A percentile compares a stretch with the other conserved stretches of the same genome.
These are phyloP conservation scores for Semotilus atromaculatus DNA, from an alignment of 2,797 vertebrate genomes.

Conservation along the genomic window DNA sequence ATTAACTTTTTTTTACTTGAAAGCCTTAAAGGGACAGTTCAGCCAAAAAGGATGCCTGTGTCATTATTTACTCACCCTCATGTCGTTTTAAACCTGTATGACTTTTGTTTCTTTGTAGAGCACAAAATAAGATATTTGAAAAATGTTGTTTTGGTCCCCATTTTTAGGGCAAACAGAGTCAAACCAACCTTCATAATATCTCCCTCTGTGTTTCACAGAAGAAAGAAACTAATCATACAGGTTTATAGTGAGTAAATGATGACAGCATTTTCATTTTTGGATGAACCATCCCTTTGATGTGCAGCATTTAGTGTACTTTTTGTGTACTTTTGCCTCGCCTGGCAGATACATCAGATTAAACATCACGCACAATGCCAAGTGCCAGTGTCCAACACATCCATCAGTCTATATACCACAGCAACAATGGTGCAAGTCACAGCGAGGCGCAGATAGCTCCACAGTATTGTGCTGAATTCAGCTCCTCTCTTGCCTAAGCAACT, in stretches of 20 bases:
- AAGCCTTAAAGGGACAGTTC: not conserved
- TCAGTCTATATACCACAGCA: slow-evolving; percentile 5
- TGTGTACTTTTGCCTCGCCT: not conserved
- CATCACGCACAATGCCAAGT: not conserved
- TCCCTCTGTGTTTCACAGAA: not conserved
- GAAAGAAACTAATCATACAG: not conserved
- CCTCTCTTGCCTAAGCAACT: slow-evolving; percentile 18
- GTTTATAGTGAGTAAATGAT: not conserved
- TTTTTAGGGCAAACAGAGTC: not conserved
- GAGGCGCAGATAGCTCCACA: slow-evolving; percentile 26
- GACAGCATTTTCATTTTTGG: not conserved
- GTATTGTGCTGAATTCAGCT: slow-evolving; percentile 22
- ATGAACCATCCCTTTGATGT: not conserved
- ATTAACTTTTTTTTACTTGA: not conserved
- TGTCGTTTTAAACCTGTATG: not conserved
- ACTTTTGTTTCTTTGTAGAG: not conserved
- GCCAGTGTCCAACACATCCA: not conserved
- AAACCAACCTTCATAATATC: not conserved
- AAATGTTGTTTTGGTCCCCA: too few relatives aligned
- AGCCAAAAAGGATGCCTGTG: too few relatives aligned
- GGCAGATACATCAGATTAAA: not conserved
- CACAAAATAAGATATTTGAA: not conserved
- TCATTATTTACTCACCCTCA: not conserved
- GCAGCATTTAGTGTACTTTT: not conserved
- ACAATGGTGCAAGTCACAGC: slow-evolving; percentile 46